Percentiles rank a stretch among this genome's conserved stretches.
Conservation (phyloP, 2,113 vertebrate genomes). For the Menura novaehollandiae region DNA sequence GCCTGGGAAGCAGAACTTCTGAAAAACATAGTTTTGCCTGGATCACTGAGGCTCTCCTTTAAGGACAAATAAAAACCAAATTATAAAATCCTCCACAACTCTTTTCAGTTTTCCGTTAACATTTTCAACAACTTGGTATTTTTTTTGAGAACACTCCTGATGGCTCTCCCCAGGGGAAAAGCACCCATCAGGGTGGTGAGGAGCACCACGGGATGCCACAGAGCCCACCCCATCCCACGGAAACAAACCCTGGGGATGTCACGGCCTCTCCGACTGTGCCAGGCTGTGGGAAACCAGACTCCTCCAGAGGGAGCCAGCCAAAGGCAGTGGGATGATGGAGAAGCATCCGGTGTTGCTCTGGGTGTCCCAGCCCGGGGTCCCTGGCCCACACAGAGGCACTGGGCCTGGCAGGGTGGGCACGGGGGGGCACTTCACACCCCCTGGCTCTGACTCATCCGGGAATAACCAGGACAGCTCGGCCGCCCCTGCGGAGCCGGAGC, state of each 20-base stretch:
- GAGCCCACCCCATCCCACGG: neutral
- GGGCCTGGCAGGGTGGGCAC: neutral
- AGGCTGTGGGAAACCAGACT: neutral
- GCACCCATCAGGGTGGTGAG: fast-evolving
- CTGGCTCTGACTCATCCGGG: neutral
- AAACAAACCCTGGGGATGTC: neutral
- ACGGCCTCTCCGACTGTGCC: neutral
- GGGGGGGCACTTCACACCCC: neutral
- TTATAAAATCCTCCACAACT: neutral
- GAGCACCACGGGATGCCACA: neutral
- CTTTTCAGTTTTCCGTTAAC: neutral
- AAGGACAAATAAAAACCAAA: neutral
- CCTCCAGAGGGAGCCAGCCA: neutral
- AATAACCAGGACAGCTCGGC: fast-evolving
- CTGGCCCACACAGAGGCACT: neutral
- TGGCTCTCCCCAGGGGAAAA: fast-evolving
- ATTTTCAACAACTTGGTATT: neutral
- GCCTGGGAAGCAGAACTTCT: neutral
- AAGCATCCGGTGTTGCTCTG: neutral
- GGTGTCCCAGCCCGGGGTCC: neutral
- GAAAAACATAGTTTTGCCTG: neutral
- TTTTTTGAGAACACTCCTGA: neutral
- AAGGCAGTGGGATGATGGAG: neutral
- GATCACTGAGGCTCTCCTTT: neutral
- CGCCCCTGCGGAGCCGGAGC: neutral